A percentile compares a stretch with the other conserved stretches of the same genome.
phyloP scores from a whole-genome alignment of 2,113 vertebrate genomes.

The Tringa solitaria region DNA sequence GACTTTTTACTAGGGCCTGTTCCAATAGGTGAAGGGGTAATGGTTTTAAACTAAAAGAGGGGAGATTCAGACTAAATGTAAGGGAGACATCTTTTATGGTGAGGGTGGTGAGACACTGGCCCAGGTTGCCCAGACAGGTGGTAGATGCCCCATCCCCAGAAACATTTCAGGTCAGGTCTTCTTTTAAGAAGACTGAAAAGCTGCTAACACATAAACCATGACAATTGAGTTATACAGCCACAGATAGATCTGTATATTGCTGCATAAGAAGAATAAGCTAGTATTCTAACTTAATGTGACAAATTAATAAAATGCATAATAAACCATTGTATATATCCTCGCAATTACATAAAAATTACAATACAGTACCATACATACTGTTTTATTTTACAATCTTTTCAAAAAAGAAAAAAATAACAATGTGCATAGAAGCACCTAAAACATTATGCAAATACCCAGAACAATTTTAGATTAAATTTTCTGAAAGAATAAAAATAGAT shows the following conservation, averaged over 20 bases:
- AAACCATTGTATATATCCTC: background rate
- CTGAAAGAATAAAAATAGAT: background rate
- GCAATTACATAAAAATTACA: background rate
- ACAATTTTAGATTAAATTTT: background rate
- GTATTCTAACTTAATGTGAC: background rate
- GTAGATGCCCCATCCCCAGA: no score
- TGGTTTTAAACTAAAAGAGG: background rate
- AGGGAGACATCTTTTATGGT: rapidly evolving
- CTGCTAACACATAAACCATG: background rate
- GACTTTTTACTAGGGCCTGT: background rate
- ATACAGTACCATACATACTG: rapidly evolving
- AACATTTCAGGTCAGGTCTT: no score
- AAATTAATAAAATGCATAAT: background rate
- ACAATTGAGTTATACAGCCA: background rate
- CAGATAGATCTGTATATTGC: background rate
- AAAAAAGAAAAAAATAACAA: background rate
- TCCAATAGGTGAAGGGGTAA: background rate
- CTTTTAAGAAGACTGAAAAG: background rate
- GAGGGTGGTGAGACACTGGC: background rate
- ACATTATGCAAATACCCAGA: background rate
- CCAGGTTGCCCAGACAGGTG: rapidly evolving
- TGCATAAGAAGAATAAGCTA: background rate
- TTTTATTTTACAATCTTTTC: background rate
- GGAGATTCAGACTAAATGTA: background rate
- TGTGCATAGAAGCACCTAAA: background rate